Evolutionary conservation across 1,140 invertebrate species (phyloP).

Genomic region (Neotoxoptera formosana): DNA sequence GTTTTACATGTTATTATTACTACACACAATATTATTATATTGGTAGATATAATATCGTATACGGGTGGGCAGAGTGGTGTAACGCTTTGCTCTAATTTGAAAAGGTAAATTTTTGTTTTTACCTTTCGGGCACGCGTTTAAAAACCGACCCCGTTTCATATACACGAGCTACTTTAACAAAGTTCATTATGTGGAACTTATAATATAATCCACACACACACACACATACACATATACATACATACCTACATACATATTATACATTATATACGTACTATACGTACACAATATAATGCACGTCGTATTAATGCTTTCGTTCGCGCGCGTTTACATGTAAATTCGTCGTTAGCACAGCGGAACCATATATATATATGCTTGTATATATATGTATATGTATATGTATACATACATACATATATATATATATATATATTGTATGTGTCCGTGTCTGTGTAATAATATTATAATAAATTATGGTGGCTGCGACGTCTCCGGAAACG

Average conservation of each 20-base stretch:
- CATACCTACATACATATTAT: neutral
- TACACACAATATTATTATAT: neutral
- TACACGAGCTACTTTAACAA: neutral
- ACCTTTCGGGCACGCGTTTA: neutral
- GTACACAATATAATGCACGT: neutral
- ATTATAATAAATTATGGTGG: neutral
- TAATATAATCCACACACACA: neutral
- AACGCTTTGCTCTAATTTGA: neutral
- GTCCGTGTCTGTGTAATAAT: neutral
- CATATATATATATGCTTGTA: neutral
- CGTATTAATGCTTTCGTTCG: slow-evolving; percentile 22
- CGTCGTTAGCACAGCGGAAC: slow-evolving; percentile 16
- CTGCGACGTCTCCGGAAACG: neutral
- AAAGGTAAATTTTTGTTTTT: slow-evolving; percentile 9
- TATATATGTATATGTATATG: neutral
- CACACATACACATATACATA: neutral
- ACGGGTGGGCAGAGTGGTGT: neutral
- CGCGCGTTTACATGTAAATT: slow-evolving; percentile 28
- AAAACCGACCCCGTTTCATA: neutral
- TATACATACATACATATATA: neutral
- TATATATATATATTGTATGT: neutral
- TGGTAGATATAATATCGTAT: neutral
- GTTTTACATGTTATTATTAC: neutral
- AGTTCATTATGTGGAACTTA: neutral
- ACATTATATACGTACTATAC: neutral